These are phyloP conservation scores for Gadopsis marmoratus DNA, from an alignment of 2,797 vertebrate species.

Conservation along the genomic window DNA sequence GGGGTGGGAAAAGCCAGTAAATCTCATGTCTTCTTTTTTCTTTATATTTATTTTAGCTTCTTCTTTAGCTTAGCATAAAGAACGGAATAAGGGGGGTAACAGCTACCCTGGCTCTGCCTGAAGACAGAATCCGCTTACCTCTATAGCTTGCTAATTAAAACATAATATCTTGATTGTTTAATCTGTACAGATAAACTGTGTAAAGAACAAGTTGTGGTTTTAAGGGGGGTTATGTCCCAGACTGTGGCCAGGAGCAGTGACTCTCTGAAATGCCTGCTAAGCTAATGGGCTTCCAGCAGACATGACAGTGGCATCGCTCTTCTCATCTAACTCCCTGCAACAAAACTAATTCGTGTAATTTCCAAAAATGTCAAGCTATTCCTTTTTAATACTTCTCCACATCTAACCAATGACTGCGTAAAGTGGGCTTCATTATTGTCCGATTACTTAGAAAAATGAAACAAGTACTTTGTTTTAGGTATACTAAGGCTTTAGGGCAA, in stretches of 20 bases:
- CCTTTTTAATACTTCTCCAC: not conserved
- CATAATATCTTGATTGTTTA: no score
- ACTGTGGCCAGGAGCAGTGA: not conserved
- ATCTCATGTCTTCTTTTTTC: not conserved
- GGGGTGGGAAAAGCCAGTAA: slow-evolving; percentile 11
- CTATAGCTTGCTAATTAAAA: no score
- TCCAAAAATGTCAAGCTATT: not conserved
- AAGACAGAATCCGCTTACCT: not conserved
- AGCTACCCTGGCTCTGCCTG: no score
- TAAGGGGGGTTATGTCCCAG: not conserved
- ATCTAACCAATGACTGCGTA: no score
- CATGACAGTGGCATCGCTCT: not conserved
- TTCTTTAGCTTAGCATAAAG: not conserved
- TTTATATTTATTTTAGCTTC: not conserved
- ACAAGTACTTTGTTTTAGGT: not conserved
- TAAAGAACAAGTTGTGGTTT: no score
- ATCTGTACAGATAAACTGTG: no score
- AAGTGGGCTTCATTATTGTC: not conserved
- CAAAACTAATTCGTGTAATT: not conserved
- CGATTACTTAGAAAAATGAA: not conserved
- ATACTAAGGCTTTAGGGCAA: not conserved
- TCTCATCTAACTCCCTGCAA: not conserved
- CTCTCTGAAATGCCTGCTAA: not conserved
- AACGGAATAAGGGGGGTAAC: not conserved
- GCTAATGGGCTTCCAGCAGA: not conserved